Percentiles rank a stretch among this genome's conserved stretches.
Evolutionary conservation across 2,113 vertebrate genomes (phyloP).

Genomic region (Vombatus ursinus): DNA sequence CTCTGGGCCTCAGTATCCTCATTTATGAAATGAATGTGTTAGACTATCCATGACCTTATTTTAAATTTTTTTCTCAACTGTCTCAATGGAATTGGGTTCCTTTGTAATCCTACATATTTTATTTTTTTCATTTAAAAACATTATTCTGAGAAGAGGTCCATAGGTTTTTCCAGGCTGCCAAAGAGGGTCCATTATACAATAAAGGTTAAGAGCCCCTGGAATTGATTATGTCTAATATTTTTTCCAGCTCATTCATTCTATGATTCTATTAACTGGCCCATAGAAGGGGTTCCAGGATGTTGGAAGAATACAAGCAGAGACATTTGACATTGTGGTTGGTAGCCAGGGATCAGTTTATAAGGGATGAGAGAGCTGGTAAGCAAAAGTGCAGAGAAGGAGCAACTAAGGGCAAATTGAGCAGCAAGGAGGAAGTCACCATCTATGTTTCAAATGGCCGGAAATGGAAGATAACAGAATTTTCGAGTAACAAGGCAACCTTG

Average conservation of each 20-base stretch:
- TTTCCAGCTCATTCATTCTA: background rate
- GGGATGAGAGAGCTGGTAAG: background rate
- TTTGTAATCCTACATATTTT: background rate
- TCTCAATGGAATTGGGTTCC: background rate
- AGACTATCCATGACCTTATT: background rate
- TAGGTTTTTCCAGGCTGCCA: background rate
- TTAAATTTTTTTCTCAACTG: background rate
- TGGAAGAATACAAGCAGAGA: background rate
- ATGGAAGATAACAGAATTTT: background rate
- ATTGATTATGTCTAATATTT: background rate
- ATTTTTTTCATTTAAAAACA: background rate
- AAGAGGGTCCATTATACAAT: background rate
- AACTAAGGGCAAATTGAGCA: background rate
- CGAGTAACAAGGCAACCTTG: background rate
- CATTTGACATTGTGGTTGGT: background rate
- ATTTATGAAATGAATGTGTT: background rate
- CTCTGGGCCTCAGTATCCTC: background rate
- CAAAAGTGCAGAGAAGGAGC: background rate
- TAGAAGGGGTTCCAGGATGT: background rate
- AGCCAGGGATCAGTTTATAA: background rate
- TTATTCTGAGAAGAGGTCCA: background rate
- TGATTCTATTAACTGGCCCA: background rate
- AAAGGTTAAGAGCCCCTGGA: background rate
- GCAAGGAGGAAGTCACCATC: background rate
- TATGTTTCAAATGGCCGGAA: background rate